Conservation (phyloP, 2,797 vertebrate species). For the Phrynocephalus vlangalii region DNA sequence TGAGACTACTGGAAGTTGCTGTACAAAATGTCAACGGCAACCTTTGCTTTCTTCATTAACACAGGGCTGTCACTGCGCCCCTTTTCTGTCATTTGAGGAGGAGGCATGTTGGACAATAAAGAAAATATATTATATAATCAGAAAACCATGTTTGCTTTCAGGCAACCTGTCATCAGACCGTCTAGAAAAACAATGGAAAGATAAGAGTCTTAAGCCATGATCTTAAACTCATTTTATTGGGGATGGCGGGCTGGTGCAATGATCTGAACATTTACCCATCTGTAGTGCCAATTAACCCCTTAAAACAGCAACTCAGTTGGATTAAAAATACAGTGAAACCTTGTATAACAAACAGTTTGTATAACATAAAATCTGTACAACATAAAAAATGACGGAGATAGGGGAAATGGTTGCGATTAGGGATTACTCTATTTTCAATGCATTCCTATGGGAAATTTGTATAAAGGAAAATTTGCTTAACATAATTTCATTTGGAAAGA, state of each 20-base stretch:
- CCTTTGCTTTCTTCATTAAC: not conserved
- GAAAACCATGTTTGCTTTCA: not conserved
- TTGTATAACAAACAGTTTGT: too few relatives aligned
- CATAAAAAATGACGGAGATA: too few relatives aligned
- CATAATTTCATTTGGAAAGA: too few relatives aligned
- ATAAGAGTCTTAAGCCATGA: not conserved
- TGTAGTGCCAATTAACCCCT: conserved; percentile 21
- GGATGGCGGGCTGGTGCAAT: not conserved
- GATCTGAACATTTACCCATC: not conserved
- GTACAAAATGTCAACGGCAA: too few relatives aligned
- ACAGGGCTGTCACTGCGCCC: not conserved
- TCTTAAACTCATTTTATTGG: not conserved
- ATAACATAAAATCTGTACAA: too few relatives aligned
- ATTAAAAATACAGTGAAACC: not conserved
- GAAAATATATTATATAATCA: not conserved
- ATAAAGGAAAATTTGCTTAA: too few relatives aligned
- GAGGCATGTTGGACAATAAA: not conserved
- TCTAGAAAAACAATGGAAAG: not conserved
- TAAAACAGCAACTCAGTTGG: not conserved
- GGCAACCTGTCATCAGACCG: not conserved
- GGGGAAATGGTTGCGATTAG: too few relatives aligned
- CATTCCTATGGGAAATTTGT: too few relatives aligned
- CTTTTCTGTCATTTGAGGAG: not conserved
- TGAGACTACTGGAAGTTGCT: too few relatives aligned
- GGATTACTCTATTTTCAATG: too few relatives aligned